These are phyloP conservation scores for Melozone crissalis DNA, from an alignment of 2,113 vertebrate genomes.

Conservation along the genomic window DNA sequence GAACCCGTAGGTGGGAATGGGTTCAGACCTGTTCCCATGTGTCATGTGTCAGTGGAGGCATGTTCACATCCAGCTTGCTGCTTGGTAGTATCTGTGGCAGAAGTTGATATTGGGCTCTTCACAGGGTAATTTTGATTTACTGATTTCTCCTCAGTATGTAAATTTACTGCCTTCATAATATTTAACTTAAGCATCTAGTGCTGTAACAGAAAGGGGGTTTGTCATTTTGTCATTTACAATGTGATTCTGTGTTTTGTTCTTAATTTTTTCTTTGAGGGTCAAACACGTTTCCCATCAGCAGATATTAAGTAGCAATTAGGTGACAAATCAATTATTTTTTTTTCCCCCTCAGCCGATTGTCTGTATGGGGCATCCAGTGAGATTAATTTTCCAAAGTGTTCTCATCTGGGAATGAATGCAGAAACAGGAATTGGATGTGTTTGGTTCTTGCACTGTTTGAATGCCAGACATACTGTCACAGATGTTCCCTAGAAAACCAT, in stretches of 20 bases:
- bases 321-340: not conserved
- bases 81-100: not conserved
- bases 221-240: not conserved
- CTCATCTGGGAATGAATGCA: not conserved
- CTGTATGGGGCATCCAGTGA: not conserved
- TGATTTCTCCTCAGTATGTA: not conserved
- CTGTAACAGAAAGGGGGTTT: not conserved
- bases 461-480: not conserved
- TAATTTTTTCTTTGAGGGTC: not conserved
- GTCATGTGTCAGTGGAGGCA: not conserved
- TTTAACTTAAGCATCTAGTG: not conserved
- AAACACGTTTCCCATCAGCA: not conserved
- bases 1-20: not conserved
- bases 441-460: not conserved
- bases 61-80: not conserved
- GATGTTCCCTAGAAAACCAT: not conserved
- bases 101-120: not conserved
- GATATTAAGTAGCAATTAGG: not conserved
- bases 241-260: not conserved
- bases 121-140: not conserved
- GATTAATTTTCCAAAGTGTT: not conserved
- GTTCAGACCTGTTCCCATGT: conserved; percentile 9
- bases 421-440: not conserved
- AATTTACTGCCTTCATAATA: not conserved
- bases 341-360: not conserved